Evolutionary conservation across 1,140 invertebrate genomes (phyloP).

Genomic region (Homalodisca vitripennis): DNA sequence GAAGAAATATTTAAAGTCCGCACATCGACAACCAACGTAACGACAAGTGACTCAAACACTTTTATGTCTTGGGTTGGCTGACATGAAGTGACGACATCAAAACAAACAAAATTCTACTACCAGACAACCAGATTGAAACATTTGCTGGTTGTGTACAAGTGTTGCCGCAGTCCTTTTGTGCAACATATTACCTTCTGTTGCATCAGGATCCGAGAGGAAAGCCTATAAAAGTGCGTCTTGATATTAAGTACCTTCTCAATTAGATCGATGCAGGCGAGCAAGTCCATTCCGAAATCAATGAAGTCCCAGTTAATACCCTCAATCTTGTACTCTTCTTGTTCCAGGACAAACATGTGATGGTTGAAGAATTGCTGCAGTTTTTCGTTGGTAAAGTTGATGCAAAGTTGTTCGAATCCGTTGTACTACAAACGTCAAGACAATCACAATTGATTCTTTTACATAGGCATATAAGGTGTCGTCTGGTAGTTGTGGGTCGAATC

Average conservation of each 20-base stretch:
- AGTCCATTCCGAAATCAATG: conserved; percentile 98
- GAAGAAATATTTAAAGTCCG: not conserved
- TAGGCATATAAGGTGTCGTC: not conserved
- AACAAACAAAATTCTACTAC: not conserved
- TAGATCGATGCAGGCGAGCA: conserved; percentile 94
- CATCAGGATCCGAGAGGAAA: not conserved
- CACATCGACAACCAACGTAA: not conserved
- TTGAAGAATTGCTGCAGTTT: conserved; percentile 98
- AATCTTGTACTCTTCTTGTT: conserved; percentile 96
- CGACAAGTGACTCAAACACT: conserved; percentile 1
- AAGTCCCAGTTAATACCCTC: conserved; percentile 95
- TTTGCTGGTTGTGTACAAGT: not conserved
- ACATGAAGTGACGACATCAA: not conserved
- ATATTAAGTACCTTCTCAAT: conserved; percentile 85
- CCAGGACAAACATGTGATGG: conserved; percentile 97
- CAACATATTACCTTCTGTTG: not conserved
- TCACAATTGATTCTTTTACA: conserved; percentile 33
- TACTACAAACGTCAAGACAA: conserved; percentile 58
- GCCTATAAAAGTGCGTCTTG: not conserved
- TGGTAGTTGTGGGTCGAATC: not conserved
- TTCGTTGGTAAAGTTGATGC: conserved; percentile 99
- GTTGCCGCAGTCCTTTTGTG: not conserved
- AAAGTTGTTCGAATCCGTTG: conserved; percentile 98
- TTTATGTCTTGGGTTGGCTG: not conserved
- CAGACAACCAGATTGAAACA: not conserved